These are phyloP conservation scores for Tipula confusa DNA, from an alignment of 2,888 invertebrate species.

Conservation along the genomic window DNA sequence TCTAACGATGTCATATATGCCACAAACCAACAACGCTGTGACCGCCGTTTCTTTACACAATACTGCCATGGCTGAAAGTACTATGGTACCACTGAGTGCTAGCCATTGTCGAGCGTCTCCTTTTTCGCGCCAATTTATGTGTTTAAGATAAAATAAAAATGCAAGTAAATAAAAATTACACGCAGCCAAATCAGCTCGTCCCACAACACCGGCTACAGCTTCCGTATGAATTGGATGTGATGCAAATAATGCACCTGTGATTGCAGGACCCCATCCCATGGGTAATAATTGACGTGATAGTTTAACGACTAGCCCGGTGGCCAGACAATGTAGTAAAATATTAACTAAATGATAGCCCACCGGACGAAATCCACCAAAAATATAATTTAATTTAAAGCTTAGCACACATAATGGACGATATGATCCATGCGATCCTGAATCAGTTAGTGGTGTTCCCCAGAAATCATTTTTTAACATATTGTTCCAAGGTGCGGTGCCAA, in stretches of 20 bases:
- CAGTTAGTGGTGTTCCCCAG: constrained; percentile 93
- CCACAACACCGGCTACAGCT: constrained; percentile 93
- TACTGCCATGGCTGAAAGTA: constrained; percentile 74
- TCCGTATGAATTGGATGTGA: constrained; percentile 96
- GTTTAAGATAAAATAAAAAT: constrained; percentile 78
- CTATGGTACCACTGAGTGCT: constrained; percentile 58
- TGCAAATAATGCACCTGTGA: constrained; percentile 84
- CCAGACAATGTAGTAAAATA: constrained; percentile 78
- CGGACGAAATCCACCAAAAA: constrained; percentile 71
- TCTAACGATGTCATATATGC: constrained; percentile 76
- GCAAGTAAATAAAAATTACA: constrained; percentile 86
- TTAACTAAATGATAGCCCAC: constrained; percentile 84
- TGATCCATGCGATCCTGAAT: constrained; percentile 93
- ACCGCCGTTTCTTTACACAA: constrained; percentile 95
- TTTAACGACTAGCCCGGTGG: constrained; percentile 76
- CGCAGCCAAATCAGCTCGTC: constrained; percentile 89
- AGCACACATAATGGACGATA: constrained; percentile 90
- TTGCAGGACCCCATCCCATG: constrained; percentile 62
- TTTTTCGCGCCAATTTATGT: constrained; percentile 62
- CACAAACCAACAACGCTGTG: constrained; percentile 85
- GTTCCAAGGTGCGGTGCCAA: constrained; percentile 75
- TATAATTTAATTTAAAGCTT: constrained; percentile 79
- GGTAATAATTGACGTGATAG: constrained; percentile 69
- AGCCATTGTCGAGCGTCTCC: constrained; percentile 53
- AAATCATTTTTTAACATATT: constrained; percentile 88